These are phyloP conservation scores for Achatina immaculata DNA, from an alignment of 1,140 invertebrate genomes.

Conservation along the genomic window DNA sequence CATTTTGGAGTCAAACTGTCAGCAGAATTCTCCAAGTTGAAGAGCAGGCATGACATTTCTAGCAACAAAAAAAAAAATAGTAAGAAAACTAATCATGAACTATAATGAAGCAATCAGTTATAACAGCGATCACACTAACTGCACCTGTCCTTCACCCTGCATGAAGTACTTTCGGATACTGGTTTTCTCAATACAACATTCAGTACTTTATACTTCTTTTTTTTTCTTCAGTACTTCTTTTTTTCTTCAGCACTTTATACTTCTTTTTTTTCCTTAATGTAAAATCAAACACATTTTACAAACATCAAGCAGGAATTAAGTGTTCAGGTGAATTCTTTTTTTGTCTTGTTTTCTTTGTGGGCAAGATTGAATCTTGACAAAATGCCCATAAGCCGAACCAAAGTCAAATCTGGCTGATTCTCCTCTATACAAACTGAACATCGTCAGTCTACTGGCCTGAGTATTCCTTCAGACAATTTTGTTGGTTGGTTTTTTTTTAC, in stretches of 20 bases:
- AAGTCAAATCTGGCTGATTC: no score
- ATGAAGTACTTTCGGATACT: no score
- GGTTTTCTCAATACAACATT: no score
- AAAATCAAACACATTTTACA: no score
- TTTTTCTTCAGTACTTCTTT: not conserved
- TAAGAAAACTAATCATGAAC: not conserved
- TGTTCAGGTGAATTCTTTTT: no score
- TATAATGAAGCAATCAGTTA: not conserved
- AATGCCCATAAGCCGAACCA: no score
- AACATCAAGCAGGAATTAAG: no score
- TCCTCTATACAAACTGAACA: no score
- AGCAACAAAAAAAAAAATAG: slow-evolving; percentile 65
- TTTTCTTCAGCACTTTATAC: not conserved
- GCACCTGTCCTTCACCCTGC: no score
- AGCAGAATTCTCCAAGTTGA: slow-evolving; percentile 77
- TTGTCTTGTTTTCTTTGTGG: not conserved
- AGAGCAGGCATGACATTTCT: slow-evolving; percentile 88
- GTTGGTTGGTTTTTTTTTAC: not conserved
- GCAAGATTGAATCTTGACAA: not conserved
- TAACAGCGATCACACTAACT: not conserved
- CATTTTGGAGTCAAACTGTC: slow-evolving; percentile 82
- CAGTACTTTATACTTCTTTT: no score
- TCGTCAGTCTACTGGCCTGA: no score
- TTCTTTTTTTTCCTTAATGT: not conserved
- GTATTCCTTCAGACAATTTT: not conserved